Evolutionary conservation across 2,797 vertebrate species (phyloP), one percentile per base, ranked within the genome.

Genomic region (Pseudocheirus occidentalis): DNA sequence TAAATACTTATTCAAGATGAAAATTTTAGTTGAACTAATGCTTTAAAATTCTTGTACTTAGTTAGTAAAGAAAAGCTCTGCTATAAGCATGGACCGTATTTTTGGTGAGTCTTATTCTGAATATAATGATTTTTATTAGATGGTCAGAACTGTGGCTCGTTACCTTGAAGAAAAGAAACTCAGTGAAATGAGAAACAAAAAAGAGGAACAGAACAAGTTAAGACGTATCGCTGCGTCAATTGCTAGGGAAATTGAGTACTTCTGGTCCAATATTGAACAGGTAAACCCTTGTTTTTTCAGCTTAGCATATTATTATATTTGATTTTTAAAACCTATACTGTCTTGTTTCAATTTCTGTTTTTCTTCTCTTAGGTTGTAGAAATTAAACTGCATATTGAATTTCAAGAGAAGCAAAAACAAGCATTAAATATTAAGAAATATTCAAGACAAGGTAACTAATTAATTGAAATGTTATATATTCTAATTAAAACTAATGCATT

Each of bases 211-310:
- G 97, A 98, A 99, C 97, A 99, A 99, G 96, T 98, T 99, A 55
- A 99, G 99, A 93, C 98, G 99, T 95, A 99, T 99, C 93, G 99
- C 99, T 96, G 99, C 99, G 92, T 99, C 99, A 4, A 99, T 99
- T 94, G 99, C 99, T 31, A 98, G 99, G 96, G 99, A 99, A 98
- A 99, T 99, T 94, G 99, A 99, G 81, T 99, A 99, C 96, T 99
- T 99, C 98, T 99, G 99, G 99, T 99, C 99, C 59, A 99, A 99
- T 98, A 99, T 99, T 94, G 99, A 99, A 93, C 99, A 99, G 99
- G 99, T 99, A 93, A 95, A 92, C 28, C 73, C 57, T 21, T 0
- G 40, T 2, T 91, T 73, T 73, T 0, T 93, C 27, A 90, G 24
- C 2, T n/a, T 66, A 66, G 7, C 12, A 27, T 87, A 18, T 90